Conservation (phyloP, 2,113 vertebrate genomes). For the Syrrhaptes paradoxus region DNA sequence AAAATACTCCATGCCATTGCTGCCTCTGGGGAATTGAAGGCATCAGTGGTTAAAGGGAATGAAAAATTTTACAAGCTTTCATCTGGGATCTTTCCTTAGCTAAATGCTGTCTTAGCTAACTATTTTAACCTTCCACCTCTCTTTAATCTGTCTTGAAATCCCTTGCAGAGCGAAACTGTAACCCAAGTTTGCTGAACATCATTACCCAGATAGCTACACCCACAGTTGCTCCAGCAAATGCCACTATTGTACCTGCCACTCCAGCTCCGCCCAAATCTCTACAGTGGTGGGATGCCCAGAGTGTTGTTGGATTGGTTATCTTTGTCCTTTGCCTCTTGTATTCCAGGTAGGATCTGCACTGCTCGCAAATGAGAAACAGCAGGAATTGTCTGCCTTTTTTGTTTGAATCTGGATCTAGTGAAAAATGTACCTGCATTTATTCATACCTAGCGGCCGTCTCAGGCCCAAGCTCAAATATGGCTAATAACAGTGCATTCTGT, state of each 20-base stretch:
- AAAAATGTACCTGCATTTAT: neutral
- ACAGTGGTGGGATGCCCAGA: constrained; percentile 87
- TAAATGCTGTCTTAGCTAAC: neutral
- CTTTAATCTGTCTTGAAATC: neutral
- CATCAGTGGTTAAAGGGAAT: neutral
- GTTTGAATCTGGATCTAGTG: neutral
- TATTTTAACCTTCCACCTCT: no score
- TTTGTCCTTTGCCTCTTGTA: constrained; percentile 91
- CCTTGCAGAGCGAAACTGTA: constrained; percentile 85
- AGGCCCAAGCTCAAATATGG: neutral
- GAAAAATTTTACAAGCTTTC: neutral
- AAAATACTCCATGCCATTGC: neutral
- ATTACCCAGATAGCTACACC: constrained; percentile 79
- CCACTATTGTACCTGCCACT: constrained; percentile 65
- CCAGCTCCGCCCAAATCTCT: constrained; percentile 72
- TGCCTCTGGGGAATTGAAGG: neutral
- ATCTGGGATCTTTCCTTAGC: neutral
- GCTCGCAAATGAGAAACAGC: neutral
- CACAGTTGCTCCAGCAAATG: constrained; percentile 76
- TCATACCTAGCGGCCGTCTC: neutral
- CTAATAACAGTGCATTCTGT: neutral
- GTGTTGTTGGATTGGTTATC: constrained; percentile 81
- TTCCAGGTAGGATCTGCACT: constrained; percentile 83
- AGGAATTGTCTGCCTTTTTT: neutral
- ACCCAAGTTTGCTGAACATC: constrained; percentile 87